Base-by-base conservation (phyloP, 1,140 invertebrate genomes). In the Marisa cornuarietis region DNA sequence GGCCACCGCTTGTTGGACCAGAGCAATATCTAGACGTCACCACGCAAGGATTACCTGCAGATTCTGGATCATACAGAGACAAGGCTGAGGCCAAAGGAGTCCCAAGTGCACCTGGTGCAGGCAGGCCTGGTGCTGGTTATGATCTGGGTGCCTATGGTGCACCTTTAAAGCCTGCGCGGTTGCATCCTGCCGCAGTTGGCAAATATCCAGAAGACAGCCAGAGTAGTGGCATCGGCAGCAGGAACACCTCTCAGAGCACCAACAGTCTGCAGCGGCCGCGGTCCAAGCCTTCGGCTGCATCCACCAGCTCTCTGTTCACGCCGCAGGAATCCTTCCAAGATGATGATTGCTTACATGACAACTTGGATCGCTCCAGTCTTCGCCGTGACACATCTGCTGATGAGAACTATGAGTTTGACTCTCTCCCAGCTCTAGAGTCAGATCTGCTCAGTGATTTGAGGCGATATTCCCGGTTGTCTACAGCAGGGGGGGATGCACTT, bases 391-490 rank as follows among this genome's bases (percentile, higher is more conserved):
- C 95, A 76, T 97, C 96, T 85, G 96, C 97, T 65, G 97, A 98
- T 90, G 96, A 96, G 71, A 97, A 98, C 90, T 98, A 98, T 91
- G 97, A 98, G 91, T 98, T 97, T 92, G 96, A 97, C 90, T 94
- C 91, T 18, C 82, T 88, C 71, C 86, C 87, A 80, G 89, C 89
- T 73, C 80, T 89, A 26, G 90, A 90, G 81, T 82, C 86, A 62
- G 87, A 89, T 77, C 79, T 89, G 24, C 85, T 89, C 24, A 87
- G 91, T 83, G 85, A 86, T 42, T 76, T 87, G 31, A 77, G 76
- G 20, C 86, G 88, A 73, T 89, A 88, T 77, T 84, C 87, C 49
- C 79, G 83, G 16, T 95, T 95, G n/a, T 81, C 79, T 72, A 79
- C 79, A 42, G 18, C 66, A 72, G 81, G 85, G 71, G 82, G 85